Percentiles rank a stretch among this genome's conserved stretches.
Conservation (phyloP, 1,140 invertebrate genomes). For the Lepidurus packardi region DNA sequence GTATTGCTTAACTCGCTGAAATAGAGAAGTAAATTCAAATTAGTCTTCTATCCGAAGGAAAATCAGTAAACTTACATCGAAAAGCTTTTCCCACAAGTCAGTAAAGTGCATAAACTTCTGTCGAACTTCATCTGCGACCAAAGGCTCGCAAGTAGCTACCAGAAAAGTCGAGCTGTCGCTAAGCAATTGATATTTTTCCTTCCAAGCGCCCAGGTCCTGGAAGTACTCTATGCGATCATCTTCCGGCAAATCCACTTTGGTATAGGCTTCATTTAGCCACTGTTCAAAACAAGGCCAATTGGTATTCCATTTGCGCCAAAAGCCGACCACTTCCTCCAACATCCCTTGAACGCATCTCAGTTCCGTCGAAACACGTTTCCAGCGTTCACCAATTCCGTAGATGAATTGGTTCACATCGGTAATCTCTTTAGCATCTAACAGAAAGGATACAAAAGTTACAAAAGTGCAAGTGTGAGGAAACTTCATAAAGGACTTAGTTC, state of each 20-base stretch:
- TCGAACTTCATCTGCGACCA: slow-evolving; percentile 67
- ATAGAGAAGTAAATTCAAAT: neutral
- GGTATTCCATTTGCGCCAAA: slow-evolving; percentile 78
- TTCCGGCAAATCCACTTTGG: slow-evolving; percentile 66
- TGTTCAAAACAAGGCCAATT: slow-evolving; percentile 64
- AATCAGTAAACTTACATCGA: slow-evolving; percentile 50
- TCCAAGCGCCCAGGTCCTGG: slow-evolving; percentile 76
- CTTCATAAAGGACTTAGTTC: neutral
- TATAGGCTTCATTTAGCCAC: slow-evolving; percentile 75
- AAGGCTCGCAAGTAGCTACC: slow-evolving; percentile 75
- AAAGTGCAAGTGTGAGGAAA: neutral
- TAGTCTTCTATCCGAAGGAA: neutral
- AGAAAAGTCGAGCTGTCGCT: slow-evolving; percentile 81
- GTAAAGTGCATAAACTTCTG: slow-evolving; percentile 65
- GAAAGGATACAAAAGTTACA: slow-evolving; percentile 32
- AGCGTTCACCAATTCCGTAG: slow-evolving; percentile 74
- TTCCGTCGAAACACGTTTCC: slow-evolving; percentile 84
- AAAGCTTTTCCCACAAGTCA: slow-evolving; percentile 71
- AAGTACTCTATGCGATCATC: slow-evolving; percentile 78
- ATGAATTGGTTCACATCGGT: slow-evolving; percentile 75
- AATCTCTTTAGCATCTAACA: slow-evolving; percentile 63
- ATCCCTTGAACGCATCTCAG: slow-evolving; percentile 81
- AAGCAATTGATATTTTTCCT: slow-evolving; percentile 74
- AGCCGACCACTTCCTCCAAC: slow-evolving; percentile 76
- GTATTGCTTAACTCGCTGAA: slow-evolving; percentile 66